Base-by-base conservation (phyloP, 2,888 invertebrate genomes). In the Xestia ashworthii region DNA sequence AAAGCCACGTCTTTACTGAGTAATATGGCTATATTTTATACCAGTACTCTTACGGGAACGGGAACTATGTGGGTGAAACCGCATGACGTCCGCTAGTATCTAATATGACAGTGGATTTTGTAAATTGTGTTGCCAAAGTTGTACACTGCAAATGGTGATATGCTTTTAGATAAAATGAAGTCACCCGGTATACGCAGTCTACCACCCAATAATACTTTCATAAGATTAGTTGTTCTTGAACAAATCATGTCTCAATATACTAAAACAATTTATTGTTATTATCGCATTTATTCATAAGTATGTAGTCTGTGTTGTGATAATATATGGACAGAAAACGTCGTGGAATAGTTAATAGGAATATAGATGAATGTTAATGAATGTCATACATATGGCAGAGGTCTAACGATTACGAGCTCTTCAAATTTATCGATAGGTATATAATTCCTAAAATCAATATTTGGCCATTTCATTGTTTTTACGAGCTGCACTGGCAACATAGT, bases 311-410 rank as follows among this genome's bases (percentile, higher is more conserved):
- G 72, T 66, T 82, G 76, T 86, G 79, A 77, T 87, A 84, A 84
- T 79, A 76, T 86, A 87, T 84, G 81, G 65, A 78, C 44, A 69
- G 73, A 82, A 81, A 76, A 81, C 71, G 65, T 86, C 81, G 88
- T 87, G 82, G 86, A 82, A 87, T 85, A 78, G 71, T 78, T 80
- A 88, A 87, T 87, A 82, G 67, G 84, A 86, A 86, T 86, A 86
- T 87, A 83, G 78, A 86, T 83, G 81, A 78, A 78, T 71, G 62
- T 81, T 87, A 84, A 86, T 88, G 58, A 87, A 84, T 86, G 73
- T 80, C 81, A 84, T 74, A 82, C 71, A 79, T 78, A 67, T 74
- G 41, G 44, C 66, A 58, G 58, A 81, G 68, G 55, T 73, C 62
- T 65, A 67, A 62, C 32, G 64, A 74, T 70, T 74, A 78, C 41